Conservation (phyloP, 53 echinoderm and acorn worm genomes). For the Holothuria leucospilota region DNA sequence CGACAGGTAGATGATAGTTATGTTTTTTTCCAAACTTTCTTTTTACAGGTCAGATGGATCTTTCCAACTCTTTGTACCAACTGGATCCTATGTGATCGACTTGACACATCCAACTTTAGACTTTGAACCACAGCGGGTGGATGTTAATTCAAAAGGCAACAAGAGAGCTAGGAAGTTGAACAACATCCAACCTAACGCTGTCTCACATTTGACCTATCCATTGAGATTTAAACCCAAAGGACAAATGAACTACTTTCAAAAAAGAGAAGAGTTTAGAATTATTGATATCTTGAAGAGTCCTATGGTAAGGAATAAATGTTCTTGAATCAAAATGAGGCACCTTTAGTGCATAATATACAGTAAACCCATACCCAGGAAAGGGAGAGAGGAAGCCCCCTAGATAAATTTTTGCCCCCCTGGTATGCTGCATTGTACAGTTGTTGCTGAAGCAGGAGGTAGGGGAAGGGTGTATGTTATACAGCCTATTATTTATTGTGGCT, state of each 20-base stretch:
- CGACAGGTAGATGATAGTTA: too few relatives aligned
- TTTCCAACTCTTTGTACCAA: constrained; percentile 82
- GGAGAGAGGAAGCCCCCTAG: too few relatives aligned
- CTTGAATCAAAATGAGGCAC: too few relatives aligned
- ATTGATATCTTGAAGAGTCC: constrained; percentile 95
- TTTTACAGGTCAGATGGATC: constrained; percentile 81
- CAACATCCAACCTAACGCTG: constrained; percentile 82
- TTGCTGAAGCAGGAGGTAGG: too few relatives aligned
- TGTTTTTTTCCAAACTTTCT: too few relatives aligned
- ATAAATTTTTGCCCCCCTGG: too few relatives aligned
- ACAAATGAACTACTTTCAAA: constrained; percentile 79
- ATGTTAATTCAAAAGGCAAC: constrained; percentile 93
- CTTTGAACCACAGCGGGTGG: constrained; percentile 93
- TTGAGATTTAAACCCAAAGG: constrained; percentile 83
- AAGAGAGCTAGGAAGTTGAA: constrained; percentile 88
- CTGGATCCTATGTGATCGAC: constrained; percentile 92
- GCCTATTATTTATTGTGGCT: too few relatives aligned
- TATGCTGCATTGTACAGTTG: too few relatives aligned
- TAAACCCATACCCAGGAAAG: too few relatives aligned
- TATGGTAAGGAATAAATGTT: constrained; percentile 71
- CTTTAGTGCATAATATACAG: too few relatives aligned
- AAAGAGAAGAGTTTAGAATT: constrained; percentile 86
- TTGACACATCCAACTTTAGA: constrained; percentile 81
- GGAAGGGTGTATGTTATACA: too few relatives aligned
- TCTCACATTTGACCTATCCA: constrained; percentile 77